Evolutionary conservation across 2,113 vertebrate species (phyloP).

Genomic region (Vidua chalybeata): DNA sequence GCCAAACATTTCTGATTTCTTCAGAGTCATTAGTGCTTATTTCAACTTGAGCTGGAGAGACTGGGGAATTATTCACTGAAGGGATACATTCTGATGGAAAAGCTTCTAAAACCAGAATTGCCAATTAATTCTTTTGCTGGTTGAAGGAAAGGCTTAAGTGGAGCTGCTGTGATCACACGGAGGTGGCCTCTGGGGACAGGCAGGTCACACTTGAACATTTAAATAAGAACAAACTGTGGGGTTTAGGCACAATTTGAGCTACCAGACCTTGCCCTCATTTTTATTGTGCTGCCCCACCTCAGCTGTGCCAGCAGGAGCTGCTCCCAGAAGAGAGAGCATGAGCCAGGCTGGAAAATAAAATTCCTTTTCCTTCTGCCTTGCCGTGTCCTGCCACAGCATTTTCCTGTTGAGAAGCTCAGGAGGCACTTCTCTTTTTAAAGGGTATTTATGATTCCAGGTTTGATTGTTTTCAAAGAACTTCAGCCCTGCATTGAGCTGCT

Average conservation of each 20-base stretch:
- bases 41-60: background rate
- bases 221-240: fast-evolving
- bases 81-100: background rate
- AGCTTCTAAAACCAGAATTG: background rate
- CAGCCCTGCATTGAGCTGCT: background rate
- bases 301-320: background rate
- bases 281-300: background rate
- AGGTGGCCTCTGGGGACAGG: background rate
- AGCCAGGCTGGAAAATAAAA: background rate
- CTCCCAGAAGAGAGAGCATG: background rate
- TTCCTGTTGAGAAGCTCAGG: background rate
- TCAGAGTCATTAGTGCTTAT: background rate
- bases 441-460: background rate
- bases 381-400: background rate
- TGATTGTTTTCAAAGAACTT: background rate
- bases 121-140: background rate
- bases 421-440: background rate
- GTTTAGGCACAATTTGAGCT: background rate
- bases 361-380: background rate
- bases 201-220: background rate
- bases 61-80: background rate
- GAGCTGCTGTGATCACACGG: background rate
- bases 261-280: background rate
- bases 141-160: background rate
- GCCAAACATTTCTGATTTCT: background rate